A percentile compares a stretch with the other conserved stretches of the same genome.
Conservation (phyloP, 2,888 invertebrate species). For the Hypolimnas misippus region DNA sequence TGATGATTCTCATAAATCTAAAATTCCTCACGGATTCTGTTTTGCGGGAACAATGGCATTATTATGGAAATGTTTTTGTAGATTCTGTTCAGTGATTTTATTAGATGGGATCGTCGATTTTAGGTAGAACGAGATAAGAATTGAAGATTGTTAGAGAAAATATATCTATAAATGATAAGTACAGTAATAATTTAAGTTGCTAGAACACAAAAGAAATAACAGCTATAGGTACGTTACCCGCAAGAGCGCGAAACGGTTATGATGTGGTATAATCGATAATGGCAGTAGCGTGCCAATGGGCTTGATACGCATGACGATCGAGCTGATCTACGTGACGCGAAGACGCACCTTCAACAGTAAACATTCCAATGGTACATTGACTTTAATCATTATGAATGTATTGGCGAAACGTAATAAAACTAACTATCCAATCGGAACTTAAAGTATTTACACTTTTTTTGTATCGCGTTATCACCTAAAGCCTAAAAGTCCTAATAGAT, state of each 20-base stretch:
- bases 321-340: constrained; percentile 61
- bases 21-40: constrained; percentile 10
- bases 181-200: no score
- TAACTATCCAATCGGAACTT: not conserved
- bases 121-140: not conserved
- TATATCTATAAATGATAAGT: not conserved
- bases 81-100: not conserved
- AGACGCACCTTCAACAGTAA: constrained; percentile 10
- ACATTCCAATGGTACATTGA: constrained; percentile 9
- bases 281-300: constrained; percentile 60
- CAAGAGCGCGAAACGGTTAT: not conserved
- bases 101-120: not conserved
- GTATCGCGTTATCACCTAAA: no score
- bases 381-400: not conserved
- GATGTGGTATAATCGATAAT: constrained; percentile 51
- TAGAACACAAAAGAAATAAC: no score
- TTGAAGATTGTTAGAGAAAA: not conserved
- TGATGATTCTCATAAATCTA: constrained; percentile 14
- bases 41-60: not conserved
- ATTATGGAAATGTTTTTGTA: constrained; percentile 5
- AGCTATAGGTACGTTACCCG: not conserved
- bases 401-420: not conserved
- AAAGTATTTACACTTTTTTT: not conserved
- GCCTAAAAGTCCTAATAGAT: no score
- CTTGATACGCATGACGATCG: constrained; percentile 56